phyloP scores from a whole-genome alignment of 2,797 vertebrate species.

The Champsocephalus gunnari region DNA sequence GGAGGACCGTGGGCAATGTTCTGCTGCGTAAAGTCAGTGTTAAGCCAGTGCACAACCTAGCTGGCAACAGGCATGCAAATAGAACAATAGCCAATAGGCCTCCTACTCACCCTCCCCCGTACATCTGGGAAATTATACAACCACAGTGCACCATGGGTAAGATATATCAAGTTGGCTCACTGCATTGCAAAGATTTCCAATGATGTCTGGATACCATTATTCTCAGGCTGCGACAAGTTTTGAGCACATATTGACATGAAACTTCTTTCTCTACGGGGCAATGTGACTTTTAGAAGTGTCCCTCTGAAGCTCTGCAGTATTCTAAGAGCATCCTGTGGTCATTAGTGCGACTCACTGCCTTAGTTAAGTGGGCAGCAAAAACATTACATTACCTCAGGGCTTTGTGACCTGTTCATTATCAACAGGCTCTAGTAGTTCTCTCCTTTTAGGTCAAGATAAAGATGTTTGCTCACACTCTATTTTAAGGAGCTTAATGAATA shows the following conservation, averaged over 20 bases:
- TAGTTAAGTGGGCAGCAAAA: constrained; percentile 41
- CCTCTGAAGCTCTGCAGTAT: constrained; percentile 21
- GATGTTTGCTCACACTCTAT: constrained; percentile 52
- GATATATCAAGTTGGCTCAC: constrained; percentile 11
- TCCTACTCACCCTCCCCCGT: constrained; percentile 41
- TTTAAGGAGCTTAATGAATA: constrained; percentile 63
- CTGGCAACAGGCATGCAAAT: constrained; percentile 41
- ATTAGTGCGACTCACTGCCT: constrained; percentile 49
- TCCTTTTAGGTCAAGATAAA: constrained; percentile 48
- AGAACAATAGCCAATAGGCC: constrained; percentile 32
- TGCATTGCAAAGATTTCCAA: not conserved
- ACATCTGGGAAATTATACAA: constrained; percentile 57
- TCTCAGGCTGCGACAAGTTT: not conserved
- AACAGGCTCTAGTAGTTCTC: constrained; percentile 37
- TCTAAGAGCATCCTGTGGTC: constrained; percentile 43
- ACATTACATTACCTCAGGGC: constrained; percentile 17
- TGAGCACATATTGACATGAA: constrained; percentile 33
- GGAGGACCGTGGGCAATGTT: constrained; percentile 49
- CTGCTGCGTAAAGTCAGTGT: constrained; percentile 32
- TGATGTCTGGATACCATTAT: constrained; percentile 2
- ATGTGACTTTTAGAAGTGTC: constrained; percentile 33
- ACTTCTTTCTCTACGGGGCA: constrained; percentile 15
- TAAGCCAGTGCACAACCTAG: constrained; percentile 28
- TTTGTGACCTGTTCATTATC: constrained; percentile 66
- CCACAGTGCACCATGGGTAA: constrained; percentile 22